Percentiles rank a stretch among this genome's conserved stretches.
phyloP scores from a whole-genome alignment of 1,140 invertebrate species.

The Temnothorax longispinosus region DNA sequence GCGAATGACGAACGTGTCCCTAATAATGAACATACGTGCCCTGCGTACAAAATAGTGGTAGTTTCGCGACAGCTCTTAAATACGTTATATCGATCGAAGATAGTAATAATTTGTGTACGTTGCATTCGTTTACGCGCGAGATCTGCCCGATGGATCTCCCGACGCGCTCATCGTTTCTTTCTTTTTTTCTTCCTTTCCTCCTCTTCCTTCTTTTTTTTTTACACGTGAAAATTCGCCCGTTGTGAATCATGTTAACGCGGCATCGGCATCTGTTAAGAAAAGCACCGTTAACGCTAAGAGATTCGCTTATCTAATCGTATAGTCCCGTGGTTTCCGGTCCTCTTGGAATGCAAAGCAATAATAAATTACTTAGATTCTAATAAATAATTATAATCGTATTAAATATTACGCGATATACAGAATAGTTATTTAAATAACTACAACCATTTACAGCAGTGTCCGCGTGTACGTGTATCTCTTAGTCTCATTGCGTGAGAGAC shows the following conservation, averaged over 20 bases:
- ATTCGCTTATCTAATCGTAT: conserved; percentile 49
- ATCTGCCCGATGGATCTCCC: conserved; percentile 7
- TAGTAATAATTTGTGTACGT: conserved; percentile 50
- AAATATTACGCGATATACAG: conserved; percentile 81
- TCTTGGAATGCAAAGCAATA: conserved; percentile 83
- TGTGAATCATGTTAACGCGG: not conserved
- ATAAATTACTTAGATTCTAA: conserved; percentile 82
- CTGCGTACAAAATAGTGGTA: conserved; percentile 55
- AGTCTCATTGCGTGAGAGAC: conserved; percentile 60
- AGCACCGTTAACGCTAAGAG: conserved; percentile 59
- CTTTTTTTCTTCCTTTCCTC: not conserved
- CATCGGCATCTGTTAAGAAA: conserved; percentile 49
- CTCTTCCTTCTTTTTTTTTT: not conserved
- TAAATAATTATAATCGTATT: conserved; percentile 79
- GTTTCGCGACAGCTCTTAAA: conserved; percentile 49
- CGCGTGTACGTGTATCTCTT: conserved; percentile 48
- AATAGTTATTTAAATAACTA: conserved; percentile 81
- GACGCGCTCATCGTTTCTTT: not conserved
- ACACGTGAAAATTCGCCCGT: conserved; percentile 26
- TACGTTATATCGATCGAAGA: conserved; percentile 41
- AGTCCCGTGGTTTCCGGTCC: conserved; percentile 35
- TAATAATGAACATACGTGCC: conserved; percentile 50
- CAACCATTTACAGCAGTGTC: conserved; percentile 80
- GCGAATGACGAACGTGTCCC: conserved; percentile 53
- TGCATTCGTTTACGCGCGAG: conserved; percentile 24